phyloP scores from a whole-genome alignment of 2,888 invertebrate genomes.

The Dascillus cervinus region DNA sequence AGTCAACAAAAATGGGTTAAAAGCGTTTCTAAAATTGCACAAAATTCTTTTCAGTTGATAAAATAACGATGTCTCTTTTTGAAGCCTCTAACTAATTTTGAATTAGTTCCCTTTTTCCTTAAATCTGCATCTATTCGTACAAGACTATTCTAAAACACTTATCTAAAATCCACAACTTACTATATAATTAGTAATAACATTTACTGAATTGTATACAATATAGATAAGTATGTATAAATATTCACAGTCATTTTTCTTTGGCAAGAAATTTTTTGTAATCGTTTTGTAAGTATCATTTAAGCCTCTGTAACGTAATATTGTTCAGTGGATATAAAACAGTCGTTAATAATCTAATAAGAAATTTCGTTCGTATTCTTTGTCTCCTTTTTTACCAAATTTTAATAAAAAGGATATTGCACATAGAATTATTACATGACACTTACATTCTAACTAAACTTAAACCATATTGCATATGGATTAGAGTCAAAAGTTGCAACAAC shows the following conservation, averaged over 20 bases:
- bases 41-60: too few relatives aligned
- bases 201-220: constrained; percentile 36
- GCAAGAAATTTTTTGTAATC: constrained; percentile 34
- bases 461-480: constrained; percentile 20
- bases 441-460: constrained; percentile 15
- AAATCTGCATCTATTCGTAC: too few relatives aligned
- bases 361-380: too few relatives aligned
- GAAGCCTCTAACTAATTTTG: too few relatives aligned
- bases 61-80: too few relatives aligned
- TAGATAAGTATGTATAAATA: constrained; percentile 33
- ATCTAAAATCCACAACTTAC: constrained; percentile 26
- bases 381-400: too few relatives aligned
- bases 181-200: constrained; percentile 31
- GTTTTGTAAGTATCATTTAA: constrained; percentile 3
- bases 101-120: too few relatives aligned
- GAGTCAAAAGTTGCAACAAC: constrained; percentile 15
- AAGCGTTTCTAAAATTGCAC: too few relatives aligned
- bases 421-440: constrained; percentile 10
- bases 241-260: constrained; percentile 42
- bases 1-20: too few relatives aligned
- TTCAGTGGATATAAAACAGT: not conserved
- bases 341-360: not conserved
- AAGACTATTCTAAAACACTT: constrained; percentile 27
- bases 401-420: constrained; percentile 28
- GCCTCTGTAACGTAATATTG: not conserved